Base-by-base conservation (phyloP, 2,113 vertebrate species). In the Diadophis punctatus region DNA sequence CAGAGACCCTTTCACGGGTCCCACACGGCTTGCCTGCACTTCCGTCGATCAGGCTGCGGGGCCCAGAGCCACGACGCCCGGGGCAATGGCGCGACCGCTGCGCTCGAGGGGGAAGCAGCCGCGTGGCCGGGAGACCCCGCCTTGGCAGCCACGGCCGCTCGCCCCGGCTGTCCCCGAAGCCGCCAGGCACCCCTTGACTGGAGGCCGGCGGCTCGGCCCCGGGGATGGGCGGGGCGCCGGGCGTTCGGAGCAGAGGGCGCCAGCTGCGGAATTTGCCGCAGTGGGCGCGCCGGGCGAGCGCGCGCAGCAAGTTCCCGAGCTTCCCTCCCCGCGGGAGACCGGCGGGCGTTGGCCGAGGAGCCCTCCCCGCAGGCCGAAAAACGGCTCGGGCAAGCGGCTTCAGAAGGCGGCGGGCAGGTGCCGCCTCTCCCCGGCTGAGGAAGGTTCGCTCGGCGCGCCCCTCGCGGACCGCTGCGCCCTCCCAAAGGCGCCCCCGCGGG, bases 241-340 rank as follows among this genome's bases (percentile, higher is more conserved):
- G 16, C 68, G 2, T 39, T 74, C n/a, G 16, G 74, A 80, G 18
- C 34, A 43, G 18, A 30, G 96, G 96, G 95, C 95, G 95, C 95
- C 96, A 97, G 97, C 98, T 97, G 98, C 98, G 98, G 97, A 95
- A 95, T 98, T 95, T 98, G 98, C 98, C 98, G 98, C 98, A 98
- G 98, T 98, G 97, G 97, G 97, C 96, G 97, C 95, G 95, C 93
- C 94, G 94, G 91, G 86, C 0, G 95, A 39, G 93, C 46, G 96
- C 91, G 96, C 92, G 90, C 63, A 22, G 90, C 87, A 92, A 22
- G 94, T 80, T 10, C 30, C 90, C 48, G 1, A 25, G 6, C 58
- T 25, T 51, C 0, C 58, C 4, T 22, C 55, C 46, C 22, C 2
- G 14, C 0, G 0, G 25, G 18, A n/a, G 27, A 12, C 14, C 3